phyloP scores from a whole-genome alignment of 2,113 vertebrate genomes.

The Carassius gibelio region DNA sequence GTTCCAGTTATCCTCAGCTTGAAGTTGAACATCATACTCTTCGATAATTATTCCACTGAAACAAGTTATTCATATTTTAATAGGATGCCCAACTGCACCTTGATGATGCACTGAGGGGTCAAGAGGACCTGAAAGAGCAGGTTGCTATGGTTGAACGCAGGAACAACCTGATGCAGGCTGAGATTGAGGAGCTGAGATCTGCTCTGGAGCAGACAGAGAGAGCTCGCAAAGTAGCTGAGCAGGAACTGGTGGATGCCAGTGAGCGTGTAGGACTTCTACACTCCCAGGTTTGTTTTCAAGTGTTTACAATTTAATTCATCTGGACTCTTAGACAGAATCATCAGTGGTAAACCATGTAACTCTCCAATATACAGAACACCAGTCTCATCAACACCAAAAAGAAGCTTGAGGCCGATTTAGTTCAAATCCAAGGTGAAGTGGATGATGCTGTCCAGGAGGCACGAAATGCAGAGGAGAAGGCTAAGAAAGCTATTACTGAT shows the following conservation, averaged over 20 bases:
- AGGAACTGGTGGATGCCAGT: constrained; percentile 86
- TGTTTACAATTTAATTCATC: not conserved
- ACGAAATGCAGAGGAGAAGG: constrained; percentile 81
- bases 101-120: constrained; percentile 56
- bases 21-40: too few relatives aligned
- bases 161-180: constrained; percentile 82
- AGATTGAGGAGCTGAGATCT: constrained; percentile 86
- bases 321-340: not conserved
- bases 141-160: constrained; percentile 87
- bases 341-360: not conserved
- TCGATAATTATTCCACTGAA: too few relatives aligned
- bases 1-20: too few relatives aligned
- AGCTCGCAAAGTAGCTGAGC: constrained; percentile 84
- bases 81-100: constrained; percentile 76
- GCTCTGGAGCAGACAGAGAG: constrained; percentile 85
- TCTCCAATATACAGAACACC: constrained; percentile 78
- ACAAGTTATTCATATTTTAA: too few relatives aligned
- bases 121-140: constrained; percentile 87
- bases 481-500: constrained; percentile 81
- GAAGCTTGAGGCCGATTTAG: constrained; percentile 86
- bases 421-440: constrained; percentile 88
- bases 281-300: constrained; percentile 76
- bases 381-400: constrained; percentile 93
- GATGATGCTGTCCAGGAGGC: constrained; percentile 84
- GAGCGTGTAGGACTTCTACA: constrained; percentile 89